Evolutionary conservation across 2,797 vertebrate species (phyloP).

Genomic region (Huso huso): DNA sequence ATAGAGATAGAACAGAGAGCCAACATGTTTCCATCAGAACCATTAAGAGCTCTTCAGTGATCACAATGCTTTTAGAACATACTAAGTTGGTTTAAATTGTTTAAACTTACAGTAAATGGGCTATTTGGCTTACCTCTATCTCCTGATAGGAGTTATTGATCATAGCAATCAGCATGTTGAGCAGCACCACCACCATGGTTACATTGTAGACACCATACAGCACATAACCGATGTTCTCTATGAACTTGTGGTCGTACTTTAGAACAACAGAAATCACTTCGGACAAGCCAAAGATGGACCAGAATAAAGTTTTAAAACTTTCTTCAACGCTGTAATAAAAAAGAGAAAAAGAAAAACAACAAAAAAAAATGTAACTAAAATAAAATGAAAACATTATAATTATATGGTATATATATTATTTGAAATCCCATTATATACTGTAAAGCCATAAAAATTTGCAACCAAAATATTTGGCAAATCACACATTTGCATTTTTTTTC

Average conservation of each 20-base stretch:
- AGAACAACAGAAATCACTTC: constrained; percentile 96
- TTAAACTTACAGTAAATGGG: too few relatives aligned
- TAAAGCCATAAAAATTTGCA: too few relatives aligned
- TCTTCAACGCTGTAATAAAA: constrained; percentile 80
- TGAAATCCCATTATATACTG: too few relatives aligned
- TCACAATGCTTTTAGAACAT: too few relatives aligned
- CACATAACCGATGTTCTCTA: constrained; percentile 94
- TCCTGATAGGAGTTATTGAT: constrained; percentile 98
- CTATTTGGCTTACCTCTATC: constrained; percentile 75
- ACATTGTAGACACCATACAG: constrained; percentile 93
- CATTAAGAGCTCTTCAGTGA: too few relatives aligned
- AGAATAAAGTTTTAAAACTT: constrained; percentile 96
- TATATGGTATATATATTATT: too few relatives aligned
- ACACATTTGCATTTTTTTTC: too few relatives aligned
- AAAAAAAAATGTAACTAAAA: background rate
- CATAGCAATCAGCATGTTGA: constrained; percentile 98
- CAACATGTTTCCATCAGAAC: background rate
- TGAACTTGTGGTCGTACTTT: constrained; percentile 96
- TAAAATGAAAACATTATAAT: constrained; percentile 7
- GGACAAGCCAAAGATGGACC: constrained; percentile 95
- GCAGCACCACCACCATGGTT: constrained; percentile 95
- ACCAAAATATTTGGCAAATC: too few relatives aligned
- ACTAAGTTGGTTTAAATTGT: too few relatives aligned
- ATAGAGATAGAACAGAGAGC: constrained; percentile 6
- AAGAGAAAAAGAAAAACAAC: constrained; percentile 6